These are phyloP conservation scores for Calliopum simillimum DNA, from an alignment of 2,888 invertebrate species.

Conservation along the genomic window DNA sequence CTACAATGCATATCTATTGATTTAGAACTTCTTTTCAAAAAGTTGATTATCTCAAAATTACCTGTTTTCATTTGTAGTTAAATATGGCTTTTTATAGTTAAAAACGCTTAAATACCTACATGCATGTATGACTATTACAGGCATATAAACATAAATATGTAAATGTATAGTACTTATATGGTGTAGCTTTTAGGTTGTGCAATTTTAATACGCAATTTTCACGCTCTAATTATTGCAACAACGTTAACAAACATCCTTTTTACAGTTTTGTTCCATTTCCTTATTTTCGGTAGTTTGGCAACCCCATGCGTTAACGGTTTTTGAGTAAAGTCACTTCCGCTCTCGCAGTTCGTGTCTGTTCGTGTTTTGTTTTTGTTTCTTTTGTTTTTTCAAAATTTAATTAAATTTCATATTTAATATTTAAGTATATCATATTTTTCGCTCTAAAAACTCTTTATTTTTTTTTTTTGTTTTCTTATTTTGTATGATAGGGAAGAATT, in stretches of 20 bases:
- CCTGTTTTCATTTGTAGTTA: too few species aligned
- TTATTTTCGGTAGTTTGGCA: conserved; percentile 31
- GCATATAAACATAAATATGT: neutral
- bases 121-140: neutral
- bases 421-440: conserved; percentile 47
- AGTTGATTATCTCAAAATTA: too few species aligned
- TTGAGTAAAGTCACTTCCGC: neutral
- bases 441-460: conserved; percentile 66
- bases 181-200: neutral
- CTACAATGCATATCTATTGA: too few species aligned
- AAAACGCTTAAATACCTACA: neutral
- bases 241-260: conserved; percentile 42
- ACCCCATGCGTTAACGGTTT: conserved; percentile 47
- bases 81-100: neutral
- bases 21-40: too few species aligned
- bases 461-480: conserved; percentile 50
- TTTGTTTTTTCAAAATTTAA: too few species aligned
- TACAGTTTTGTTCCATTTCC: conserved; percentile 22
- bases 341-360: neutral
- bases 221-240: conserved; percentile 34
- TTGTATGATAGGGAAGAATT: conserved; percentile 46
- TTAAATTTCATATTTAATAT: conserved; percentile 8
- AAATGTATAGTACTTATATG: neutral
- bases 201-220: neutral
- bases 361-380: conserved; percentile 11